These are phyloP conservation scores for Albula goreensis DNA, from an alignment of 2,113 vertebrate genomes.

Conservation along the genomic window DNA sequence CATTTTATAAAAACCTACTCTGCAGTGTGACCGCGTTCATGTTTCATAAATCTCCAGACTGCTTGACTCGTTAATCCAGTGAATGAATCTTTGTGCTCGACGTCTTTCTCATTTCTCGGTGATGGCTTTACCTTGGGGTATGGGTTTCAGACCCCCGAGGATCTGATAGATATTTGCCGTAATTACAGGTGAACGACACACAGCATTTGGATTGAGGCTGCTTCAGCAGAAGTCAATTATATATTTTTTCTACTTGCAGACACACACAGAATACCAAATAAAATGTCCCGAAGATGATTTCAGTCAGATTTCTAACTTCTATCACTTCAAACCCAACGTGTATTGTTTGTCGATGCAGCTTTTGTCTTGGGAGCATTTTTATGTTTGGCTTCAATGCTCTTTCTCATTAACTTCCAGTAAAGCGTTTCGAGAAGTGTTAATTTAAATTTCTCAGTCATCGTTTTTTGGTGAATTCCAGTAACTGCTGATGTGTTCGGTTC, in stretches of 20 bases:
- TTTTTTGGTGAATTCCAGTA: background rate
- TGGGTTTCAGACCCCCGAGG: background rate
- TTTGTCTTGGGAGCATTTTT: background rate
- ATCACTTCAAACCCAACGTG: no score
- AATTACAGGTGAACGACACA: background rate
- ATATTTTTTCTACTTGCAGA: background rate
- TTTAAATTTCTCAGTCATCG: background rate
- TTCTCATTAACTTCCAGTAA: background rate
- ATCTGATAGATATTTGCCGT: constrained; percentile 20
- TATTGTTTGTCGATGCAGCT: background rate
- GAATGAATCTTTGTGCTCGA: constrained; percentile 2
- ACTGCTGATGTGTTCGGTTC: background rate
- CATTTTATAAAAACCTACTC: background rate
- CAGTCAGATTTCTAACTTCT: no score
- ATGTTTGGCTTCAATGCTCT: background rate
- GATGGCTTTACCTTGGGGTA: constrained; percentile 15
- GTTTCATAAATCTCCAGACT: background rate
- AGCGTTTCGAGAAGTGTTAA: background rate
- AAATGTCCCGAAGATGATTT: background rate
- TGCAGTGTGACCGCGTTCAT: background rate
- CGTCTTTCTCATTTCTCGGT: constrained; percentile 17
- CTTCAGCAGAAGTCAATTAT: background rate
- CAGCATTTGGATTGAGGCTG: background rate
- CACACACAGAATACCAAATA: background rate
- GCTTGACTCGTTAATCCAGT: constrained; percentile 29